Conservation (phyloP, 1,140 invertebrate species). For the Euglossa dilemma region DNA sequence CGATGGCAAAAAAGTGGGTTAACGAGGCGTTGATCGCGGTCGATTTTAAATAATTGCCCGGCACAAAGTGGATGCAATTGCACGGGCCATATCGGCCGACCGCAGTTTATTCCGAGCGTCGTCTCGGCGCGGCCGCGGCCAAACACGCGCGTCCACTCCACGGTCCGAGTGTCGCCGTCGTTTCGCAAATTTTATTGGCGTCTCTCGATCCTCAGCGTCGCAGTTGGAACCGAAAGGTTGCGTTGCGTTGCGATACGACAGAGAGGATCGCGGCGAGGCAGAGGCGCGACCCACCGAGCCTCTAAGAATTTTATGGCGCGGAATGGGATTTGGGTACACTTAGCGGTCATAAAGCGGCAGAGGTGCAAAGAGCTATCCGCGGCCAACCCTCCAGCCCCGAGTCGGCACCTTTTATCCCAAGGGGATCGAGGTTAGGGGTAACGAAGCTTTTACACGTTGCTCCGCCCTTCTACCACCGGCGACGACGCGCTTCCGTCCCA, state of each 20-base stretch:
- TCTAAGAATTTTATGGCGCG: constrained; percentile 74
- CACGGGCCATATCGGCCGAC: background rate
- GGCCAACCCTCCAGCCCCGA: constrained; percentile 56
- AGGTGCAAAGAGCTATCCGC: constrained; percentile 78
- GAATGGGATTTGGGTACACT: constrained; percentile 79
- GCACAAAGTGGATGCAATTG: constrained; percentile 19
- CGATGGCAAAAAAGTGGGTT: constrained; percentile 40
- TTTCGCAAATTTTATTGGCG: background rate
- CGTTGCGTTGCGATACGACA: too few species aligned
- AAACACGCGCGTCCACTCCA: background rate
- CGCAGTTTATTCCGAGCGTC: background rate
- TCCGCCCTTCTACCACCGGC: constrained; percentile 54
- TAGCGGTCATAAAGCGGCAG: constrained; percentile 77
- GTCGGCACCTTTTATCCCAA: constrained; percentile 76
- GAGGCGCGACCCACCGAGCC: constrained; percentile 39
- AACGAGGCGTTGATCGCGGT: constrained; percentile 51
- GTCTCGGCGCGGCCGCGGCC: too few species aligned
- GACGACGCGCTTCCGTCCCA: constrained; percentile 57
- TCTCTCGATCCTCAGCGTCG: background rate
- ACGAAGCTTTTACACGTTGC: constrained; percentile 65
- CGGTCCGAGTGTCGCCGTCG: background rate
- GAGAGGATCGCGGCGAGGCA: background rate
- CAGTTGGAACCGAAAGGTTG: background rate
- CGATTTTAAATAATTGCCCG: constrained; percentile 44
- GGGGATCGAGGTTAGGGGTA: constrained; percentile 65